Conservation (phyloP, 2,113 vertebrate species). For the Sinocyclocheilus rhinocerous region DNA sequence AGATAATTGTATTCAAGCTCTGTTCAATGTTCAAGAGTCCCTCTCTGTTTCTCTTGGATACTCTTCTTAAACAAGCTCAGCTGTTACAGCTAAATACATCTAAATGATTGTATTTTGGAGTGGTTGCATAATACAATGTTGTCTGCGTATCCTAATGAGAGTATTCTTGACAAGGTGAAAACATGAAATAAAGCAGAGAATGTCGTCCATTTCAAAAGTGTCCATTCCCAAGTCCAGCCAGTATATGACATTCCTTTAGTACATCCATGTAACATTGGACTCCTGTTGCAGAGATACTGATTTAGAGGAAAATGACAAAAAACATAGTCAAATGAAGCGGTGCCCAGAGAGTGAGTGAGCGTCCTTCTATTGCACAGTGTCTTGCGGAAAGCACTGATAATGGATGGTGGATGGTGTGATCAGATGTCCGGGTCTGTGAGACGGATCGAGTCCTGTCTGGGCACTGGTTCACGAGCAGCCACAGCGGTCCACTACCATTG, state of each 20-base stretch:
- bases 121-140: conserved; percentile 15
- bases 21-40: conserved; percentile 67
- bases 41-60: conserved; percentile 71
- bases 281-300: conserved; percentile 59
- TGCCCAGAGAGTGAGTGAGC: conserved; percentile 61
- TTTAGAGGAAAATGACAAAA: conserved; percentile 46
- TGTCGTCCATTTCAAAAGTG: conserved; percentile 59
- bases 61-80: conserved; percentile 63
- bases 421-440: conserved; percentile 62
- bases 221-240: conserved; percentile 64
- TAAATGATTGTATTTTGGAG: conserved; percentile 40
- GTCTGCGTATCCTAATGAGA: conserved; percentile 32
- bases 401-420: conserved; percentile 66
- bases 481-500: conserved; percentile 98
- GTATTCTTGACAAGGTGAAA: conserved; percentile 44
- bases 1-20: conserved; percentile 53
- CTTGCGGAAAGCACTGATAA: conserved; percentile 73
- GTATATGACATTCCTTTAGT: conserved; percentile 51
- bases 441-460: conserved; percentile 30
- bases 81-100: conserved; percentile 51
- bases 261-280: conserved; percentile 59
- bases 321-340: conserved; percentile 63
- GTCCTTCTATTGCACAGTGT: conserved; percentile 74
- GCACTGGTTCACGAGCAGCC: conserved; percentile 88
- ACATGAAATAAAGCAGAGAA: conserved; percentile 58